Percentiles rank a stretch among this genome's conserved stretches.
Conservation (phyloP, 2,888 invertebrate species). For the Prenolepis imparis region DNA sequence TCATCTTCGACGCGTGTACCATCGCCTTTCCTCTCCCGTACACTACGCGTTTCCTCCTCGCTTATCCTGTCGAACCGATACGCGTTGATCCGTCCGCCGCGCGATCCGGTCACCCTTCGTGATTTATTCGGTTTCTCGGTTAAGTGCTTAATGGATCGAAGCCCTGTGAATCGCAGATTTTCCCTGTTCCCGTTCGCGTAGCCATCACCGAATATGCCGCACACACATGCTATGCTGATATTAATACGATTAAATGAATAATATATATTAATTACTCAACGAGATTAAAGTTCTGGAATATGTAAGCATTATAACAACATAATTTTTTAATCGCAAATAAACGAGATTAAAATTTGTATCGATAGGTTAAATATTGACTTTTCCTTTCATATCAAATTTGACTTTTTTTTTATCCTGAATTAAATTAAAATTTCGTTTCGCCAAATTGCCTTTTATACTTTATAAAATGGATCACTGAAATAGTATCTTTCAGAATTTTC, state of each 20-base stretch:
- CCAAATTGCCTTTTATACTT: background rate
- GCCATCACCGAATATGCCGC: background rate
- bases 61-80: slow-evolving; percentile 45
- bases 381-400: background rate
- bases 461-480: slow-evolving; percentile 7
- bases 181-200: background rate
- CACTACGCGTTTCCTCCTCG: slow-evolving; percentile 18
- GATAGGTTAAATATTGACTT: background rate
- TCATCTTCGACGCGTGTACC: slow-evolving; percentile 57
- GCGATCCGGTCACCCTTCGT: slow-evolving; percentile 33
- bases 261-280: background rate
- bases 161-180: slow-evolving; percentile 47
- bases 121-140: slow-evolving; percentile 52
- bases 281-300: background rate
- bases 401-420: background rate
- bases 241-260: background rate
- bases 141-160: slow-evolving; percentile 55
- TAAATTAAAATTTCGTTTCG: background rate
- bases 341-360: background rate
- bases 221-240: background rate
- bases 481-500: slow-evolving; percentile 1
- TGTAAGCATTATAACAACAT: background rate
- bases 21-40: slow-evolving; percentile 35
- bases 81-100: slow-evolving; percentile 38
- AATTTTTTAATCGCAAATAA: background rate